phyloP scores from a whole-genome alignment of 2,888 invertebrate genomes.

The Dione juno region DNA sequence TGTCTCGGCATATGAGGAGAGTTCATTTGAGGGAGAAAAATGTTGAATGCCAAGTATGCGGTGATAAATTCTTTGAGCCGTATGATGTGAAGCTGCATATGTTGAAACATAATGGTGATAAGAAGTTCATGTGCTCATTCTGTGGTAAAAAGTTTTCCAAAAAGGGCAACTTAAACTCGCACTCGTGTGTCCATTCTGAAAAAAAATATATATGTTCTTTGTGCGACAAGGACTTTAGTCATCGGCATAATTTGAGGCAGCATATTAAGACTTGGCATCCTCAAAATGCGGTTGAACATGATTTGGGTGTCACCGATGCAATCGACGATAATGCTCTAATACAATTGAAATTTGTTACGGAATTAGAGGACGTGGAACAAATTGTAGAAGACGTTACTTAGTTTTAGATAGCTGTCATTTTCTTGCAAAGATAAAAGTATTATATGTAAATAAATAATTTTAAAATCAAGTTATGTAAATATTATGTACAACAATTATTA shows the following conservation, averaged over 20 bases:
- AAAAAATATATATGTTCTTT: conserved; percentile 78
- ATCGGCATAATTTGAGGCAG: conserved; percentile 66
- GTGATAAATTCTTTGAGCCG: conserved; percentile 73
- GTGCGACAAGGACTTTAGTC: conserved; percentile 81
- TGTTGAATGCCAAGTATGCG: conserved; percentile 75
- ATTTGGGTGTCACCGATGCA: conserved; percentile 48
- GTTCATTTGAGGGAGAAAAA: conserved; percentile 81
- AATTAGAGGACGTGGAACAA: conserved; percentile 56
- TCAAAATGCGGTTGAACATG: conserved; percentile 47
- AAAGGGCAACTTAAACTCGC: conserved; percentile 84
- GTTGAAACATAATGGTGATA: conserved; percentile 81
- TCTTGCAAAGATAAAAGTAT: neutral
- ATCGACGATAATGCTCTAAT: conserved; percentile 58
- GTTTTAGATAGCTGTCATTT: neutral
- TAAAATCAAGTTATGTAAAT: too few relatives aligned
- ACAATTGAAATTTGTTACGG: conserved; percentile 63
- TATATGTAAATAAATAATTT: neutral
- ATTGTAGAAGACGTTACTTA: conserved; percentile 42
- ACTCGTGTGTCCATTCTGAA: conserved; percentile 82
- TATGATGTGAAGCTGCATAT: conserved; percentile 79
- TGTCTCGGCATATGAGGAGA: conserved; percentile 84
- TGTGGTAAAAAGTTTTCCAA: conserved; percentile 85
- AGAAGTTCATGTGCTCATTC: conserved; percentile 82
- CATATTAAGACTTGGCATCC: conserved; percentile 64
- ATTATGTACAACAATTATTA: conserved; percentile 2